Evolutionary conservation across 2,888 invertebrate genomes (phyloP), one percentile per base, ranked within the genome.

Genomic region (Eudemis profundana): DNA sequence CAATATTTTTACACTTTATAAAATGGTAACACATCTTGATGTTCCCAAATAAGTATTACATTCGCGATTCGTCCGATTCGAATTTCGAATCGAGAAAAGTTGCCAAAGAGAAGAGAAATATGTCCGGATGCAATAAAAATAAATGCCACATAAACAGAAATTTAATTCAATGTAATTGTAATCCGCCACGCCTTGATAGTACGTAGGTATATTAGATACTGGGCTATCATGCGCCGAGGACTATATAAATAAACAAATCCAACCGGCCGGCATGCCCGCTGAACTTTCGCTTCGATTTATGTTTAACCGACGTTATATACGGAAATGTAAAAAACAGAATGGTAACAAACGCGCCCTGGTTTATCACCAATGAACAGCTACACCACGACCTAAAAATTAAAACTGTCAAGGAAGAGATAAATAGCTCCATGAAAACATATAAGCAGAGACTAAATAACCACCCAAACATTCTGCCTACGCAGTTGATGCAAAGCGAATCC

Each of bases 191-290:
- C 64, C 57, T 51, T 64, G 42, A 42, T 63, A 56, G 23, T 47
- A 47, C 29, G 46, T 53, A 10, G 21, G 33, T 51, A 27, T 40
- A 49, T 44, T 36, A 50, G 50, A 51, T 56, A 40, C 56, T 33
- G 49, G 49, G 14, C 49, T 50, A 12, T 61, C 49, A 15, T 40
- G 38, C 21, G 1, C 21, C 49, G 29, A 19, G 12, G 40, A 14
- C 8, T 57, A 14, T 57, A 57, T 59, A 51, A 64, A 64, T 57
- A 64, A 64, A 64, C 57, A 57, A 57, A 33, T 21, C 17, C 29
- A 40, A 38, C 38, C 42, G 44, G 38, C 57, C 17, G 63, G 57
- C n/a, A 10, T 15, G 21, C 29, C 49, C 19, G 56, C 14, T 47
- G 47, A 49, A 63, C 63, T 63, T 56, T 63, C 53, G 61, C 53